These are phyloP conservation scores for Tethea ocularis DNA, from an alignment of 2,888 invertebrate genomes.

Conservation along the genomic window DNA sequence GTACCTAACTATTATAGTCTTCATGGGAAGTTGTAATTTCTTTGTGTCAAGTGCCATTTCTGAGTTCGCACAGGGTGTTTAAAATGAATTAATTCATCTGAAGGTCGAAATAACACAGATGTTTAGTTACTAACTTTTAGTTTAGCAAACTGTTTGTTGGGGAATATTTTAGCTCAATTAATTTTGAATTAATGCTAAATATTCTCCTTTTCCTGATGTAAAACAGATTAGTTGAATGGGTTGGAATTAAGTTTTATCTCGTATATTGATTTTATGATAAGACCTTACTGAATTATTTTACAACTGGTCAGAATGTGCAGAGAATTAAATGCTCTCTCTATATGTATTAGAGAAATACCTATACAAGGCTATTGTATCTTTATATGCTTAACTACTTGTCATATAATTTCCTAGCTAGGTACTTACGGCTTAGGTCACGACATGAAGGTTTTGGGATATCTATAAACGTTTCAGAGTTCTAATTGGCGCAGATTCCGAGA, in stretches of 20 bases:
- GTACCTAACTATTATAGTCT: background rate
- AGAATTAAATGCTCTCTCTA: too few relatives aligned
- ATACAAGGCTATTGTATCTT: too few relatives aligned
- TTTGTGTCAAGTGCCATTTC: background rate
- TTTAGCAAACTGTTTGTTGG: constrained; percentile 1
- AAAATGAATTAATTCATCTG: constrained; percentile 18
- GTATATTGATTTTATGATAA: background rate
- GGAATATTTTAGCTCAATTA: constrained; percentile 6
- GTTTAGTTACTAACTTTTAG: constrained; percentile 18
- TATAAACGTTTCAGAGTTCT: too few relatives aligned
- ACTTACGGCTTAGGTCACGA: too few relatives aligned
- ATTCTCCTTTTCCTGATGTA: background rate
- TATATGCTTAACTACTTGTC: too few relatives aligned
- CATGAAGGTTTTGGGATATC: too few relatives aligned
- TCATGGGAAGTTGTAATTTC: background rate
- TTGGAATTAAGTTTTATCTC: background rate
- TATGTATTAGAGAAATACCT: too few relatives aligned
- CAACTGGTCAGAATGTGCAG: too few relatives aligned
- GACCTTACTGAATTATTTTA: background rate
- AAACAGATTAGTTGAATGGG: background rate
- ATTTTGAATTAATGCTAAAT: constrained; percentile 12
- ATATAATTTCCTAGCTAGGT: too few relatives aligned
- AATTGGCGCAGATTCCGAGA: too few relatives aligned
- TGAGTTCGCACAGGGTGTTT: constrained; percentile 3
- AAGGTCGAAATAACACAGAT: constrained; percentile 19